Evolutionary conservation across 2,113 vertebrate genomes (phyloP), one percentile per base, ranked within the genome.

Genomic region (Catagonus wagneri): DNA sequence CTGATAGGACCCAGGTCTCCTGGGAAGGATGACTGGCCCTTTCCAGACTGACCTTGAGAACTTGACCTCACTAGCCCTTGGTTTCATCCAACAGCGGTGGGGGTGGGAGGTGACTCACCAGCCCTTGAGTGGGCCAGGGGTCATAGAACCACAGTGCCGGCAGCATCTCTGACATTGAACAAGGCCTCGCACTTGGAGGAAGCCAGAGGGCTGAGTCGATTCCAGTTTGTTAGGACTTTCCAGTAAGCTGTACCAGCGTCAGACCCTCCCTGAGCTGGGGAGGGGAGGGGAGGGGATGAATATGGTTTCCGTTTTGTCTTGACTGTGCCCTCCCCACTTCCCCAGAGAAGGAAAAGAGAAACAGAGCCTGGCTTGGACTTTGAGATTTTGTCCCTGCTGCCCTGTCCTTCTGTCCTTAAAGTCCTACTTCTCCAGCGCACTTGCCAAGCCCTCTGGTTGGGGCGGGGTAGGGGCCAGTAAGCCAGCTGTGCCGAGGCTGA

Each of bases 291-390:
- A 39, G 0, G 23, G 14, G 79, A 36, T 56, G 74, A 79, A 17
- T 52, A 2, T 22, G 3, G 23, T 93, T 95, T 93, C 83, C 72
- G 19, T 95, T 93, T 94, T 79, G 29, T 10, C 58, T 66, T 75
- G 15, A 54, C 36, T 68, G 39, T 88, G 71, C 83, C 52, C 36
- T 34, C 74, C 83, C 25, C 27, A 29, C 44, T 95, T 81, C 39
- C 69, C 54, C 88, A 9, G 27, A 9, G 27, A 66, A 89, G 69
- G 69, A 89, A 97, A 75, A 61, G 78, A 71, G 93, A 97, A 95
- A 69, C 0, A 8, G 34, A 36, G 22, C 27, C 39, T 0, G 23
- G 23, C 89, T 83, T 50, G 6, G n/a, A 8, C 50, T 78, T 23
- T 72, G 44, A 32, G 22, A 13, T n/a, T 7, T 54, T 91, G 58